These are phyloP conservation scores for Peromyscus eremicus DNA, from an alignment of 2,797 vertebrate species.

Conservation along the genomic window DNA sequence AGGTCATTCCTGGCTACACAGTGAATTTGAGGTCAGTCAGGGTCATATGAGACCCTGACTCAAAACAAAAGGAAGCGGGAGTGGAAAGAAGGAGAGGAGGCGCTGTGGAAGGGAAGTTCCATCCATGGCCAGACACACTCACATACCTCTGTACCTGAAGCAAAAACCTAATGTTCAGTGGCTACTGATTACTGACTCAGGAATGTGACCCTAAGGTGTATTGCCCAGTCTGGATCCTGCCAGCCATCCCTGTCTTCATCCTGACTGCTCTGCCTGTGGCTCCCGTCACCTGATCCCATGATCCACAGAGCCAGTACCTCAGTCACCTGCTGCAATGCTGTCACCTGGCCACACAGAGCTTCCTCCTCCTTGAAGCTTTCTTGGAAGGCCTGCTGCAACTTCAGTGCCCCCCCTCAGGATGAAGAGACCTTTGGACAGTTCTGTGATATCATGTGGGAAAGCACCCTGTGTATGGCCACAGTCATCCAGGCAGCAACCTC, in stretches of 20 bases:
- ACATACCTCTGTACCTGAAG: neutral
- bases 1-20: neutral
- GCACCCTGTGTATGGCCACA: too few species aligned
- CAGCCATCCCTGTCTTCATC: too few species aligned
- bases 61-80: neutral
- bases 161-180: neutral
- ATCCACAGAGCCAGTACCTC: neutral
- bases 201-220: too few species aligned
- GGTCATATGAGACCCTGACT: neutral
- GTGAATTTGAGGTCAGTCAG: neutral
- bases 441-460: neutral
- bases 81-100: too few species aligned
- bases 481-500: too few species aligned
- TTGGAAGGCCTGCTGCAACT: neutral
- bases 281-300: too few species aligned
- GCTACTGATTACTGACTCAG: neutral
- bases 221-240: neutral
- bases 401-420: neutral
- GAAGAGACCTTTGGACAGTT: neutral
- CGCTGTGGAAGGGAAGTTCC: neutral
- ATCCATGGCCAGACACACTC: too few species aligned
- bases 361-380: neutral
- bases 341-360: neutral
- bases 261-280: neutral
- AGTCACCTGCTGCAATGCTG: neutral